These are phyloP conservation scores for Hemibagrus wyckioides DNA, from an alignment of 2,113 vertebrate genomes.

Conservation along the genomic window DNA sequence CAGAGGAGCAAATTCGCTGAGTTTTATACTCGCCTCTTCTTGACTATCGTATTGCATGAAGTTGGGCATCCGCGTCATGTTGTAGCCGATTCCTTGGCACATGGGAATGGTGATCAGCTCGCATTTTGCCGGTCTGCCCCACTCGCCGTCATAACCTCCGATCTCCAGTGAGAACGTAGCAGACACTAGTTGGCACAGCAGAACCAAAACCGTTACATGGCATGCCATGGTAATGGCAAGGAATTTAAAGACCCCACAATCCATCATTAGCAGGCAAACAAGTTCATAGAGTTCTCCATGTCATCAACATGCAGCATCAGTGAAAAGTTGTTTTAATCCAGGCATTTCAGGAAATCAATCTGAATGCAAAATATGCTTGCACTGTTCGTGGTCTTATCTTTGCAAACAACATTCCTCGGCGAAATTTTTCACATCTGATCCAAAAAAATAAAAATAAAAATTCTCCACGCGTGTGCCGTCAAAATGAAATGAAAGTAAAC, in stretches of 20 bases:
- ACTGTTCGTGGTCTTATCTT: background rate
- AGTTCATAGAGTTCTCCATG: background rate
- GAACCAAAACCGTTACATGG: conserved; percentile 43
- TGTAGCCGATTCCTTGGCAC: conserved; percentile 89
- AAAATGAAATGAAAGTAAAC: conserved; percentile 6
- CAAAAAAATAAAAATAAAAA: too few species aligned
- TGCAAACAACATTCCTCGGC: background rate
- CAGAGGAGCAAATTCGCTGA: conserved; percentile 83
- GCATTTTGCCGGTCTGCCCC: conserved; percentile 77
- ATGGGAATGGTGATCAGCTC: conserved; percentile 84
- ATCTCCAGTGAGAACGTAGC: conserved; percentile 74
- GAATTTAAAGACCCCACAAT: conserved; percentile 12
- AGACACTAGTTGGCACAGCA: conserved; percentile 66
- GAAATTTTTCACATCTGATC: background rate
- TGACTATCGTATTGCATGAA: conserved; percentile 84
- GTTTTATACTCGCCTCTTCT: conserved; percentile 80
- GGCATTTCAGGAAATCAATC: background rate
- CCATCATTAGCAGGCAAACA: conserved; percentile 13
- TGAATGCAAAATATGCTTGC: background rate
- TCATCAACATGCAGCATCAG: background rate
- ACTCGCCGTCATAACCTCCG: conserved; percentile 74
- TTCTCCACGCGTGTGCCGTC: background rate
- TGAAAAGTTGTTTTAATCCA: conserved; percentile 5
- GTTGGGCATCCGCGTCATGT: conserved; percentile 89
- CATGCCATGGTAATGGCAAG: conserved; percentile 41